These are phyloP conservation scores for Pseudochromis fuscus DNA, from an alignment of 2,797 vertebrate genomes.

Conservation along the genomic window DNA sequence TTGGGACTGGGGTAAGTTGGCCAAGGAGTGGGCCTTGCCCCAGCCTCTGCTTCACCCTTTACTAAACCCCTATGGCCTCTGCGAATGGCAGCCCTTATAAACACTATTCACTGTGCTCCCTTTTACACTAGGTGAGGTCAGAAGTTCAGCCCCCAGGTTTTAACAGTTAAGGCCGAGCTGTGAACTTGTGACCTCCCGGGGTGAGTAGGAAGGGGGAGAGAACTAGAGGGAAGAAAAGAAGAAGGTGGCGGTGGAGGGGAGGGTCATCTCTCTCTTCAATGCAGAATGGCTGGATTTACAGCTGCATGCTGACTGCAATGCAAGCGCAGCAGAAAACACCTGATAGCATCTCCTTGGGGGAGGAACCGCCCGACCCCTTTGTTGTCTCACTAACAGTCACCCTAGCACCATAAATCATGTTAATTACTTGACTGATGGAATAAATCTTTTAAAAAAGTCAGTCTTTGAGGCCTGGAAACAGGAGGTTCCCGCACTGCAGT, in stretches of 20 bases:
- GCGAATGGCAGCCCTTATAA: conserved; percentile 75
- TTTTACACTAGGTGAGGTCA: conserved; percentile 86
- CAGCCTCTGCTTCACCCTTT: conserved; percentile 34
- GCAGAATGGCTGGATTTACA: conserved; percentile 88
- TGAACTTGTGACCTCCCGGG: conserved; percentile 87
- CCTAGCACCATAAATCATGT: conserved; percentile 87
- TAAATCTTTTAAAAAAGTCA: conserved; percentile 86
- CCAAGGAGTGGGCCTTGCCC: conserved; percentile 36
- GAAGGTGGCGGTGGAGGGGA: conserved; percentile 12
- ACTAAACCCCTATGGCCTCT: conserved; percentile 62
- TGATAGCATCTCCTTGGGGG: conserved; percentile 89
- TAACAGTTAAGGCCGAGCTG: conserved; percentile 84
- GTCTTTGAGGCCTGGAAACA: conserved; percentile 76
- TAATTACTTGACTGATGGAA: conserved; percentile 90
- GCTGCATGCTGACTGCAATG: conserved; percentile 86
- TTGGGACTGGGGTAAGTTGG: conserved; percentile 50
- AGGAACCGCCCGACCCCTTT: conserved; percentile 83
- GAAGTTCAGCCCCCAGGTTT: conserved; percentile 85
- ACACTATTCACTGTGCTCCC: conserved; percentile 75
- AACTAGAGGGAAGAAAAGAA: conserved; percentile 62
- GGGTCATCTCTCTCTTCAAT: conserved; percentile 80
- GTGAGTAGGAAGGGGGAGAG: conserved; percentile 63
- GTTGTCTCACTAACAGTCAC: conserved; percentile 88
- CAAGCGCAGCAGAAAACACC: conserved; percentile 89
- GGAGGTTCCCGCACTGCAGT: conserved; percentile 80